Percentiles rank a stretch among this genome's conserved stretches.
phyloP scores from a whole-genome alignment of 2,797 vertebrate genomes.

The Artibeus jamaicensis region DNA sequence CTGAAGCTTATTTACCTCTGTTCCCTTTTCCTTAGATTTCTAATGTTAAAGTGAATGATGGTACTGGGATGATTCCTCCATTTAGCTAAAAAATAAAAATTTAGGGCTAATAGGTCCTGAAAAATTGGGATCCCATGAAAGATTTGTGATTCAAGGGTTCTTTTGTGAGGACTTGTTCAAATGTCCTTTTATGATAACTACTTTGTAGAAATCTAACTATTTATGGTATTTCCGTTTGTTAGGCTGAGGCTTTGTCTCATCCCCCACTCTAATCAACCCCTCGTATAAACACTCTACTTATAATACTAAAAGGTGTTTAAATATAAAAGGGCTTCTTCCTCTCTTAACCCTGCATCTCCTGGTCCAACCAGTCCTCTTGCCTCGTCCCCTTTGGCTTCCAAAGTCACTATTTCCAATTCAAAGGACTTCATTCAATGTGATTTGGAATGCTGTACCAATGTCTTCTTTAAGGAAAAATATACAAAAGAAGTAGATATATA shows the following conservation, averaged over 20 bases:
- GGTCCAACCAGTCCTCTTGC: conserved; percentile 28
- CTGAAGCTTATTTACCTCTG: not conserved
- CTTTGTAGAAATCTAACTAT: conserved; percentile 44
- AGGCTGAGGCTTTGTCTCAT: conserved; percentile 11
- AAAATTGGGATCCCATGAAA: conserved; percentile 17
- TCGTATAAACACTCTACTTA: conserved; percentile 27
- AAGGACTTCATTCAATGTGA: conserved; percentile 76
- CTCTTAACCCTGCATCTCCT: not conserved
- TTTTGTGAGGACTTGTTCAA: conserved; percentile 50
- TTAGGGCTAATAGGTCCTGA: not conserved
- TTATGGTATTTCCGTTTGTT: conserved; percentile 16
- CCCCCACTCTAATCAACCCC: conserved; percentile 22
- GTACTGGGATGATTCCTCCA: not conserved
- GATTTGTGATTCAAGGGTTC: conserved; percentile 34
- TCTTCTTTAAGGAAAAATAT: conserved; percentile 80
- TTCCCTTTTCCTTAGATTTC: not conserved
- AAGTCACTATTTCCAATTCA: conserved; percentile 70
- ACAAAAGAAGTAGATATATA: conserved; percentile 84
- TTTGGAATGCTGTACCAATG: conserved; percentile 72
- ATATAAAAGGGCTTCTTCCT: conserved; percentile 68
- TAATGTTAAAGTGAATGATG: not conserved
- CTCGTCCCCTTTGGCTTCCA: conserved; percentile 41
- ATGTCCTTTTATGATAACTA: conserved; percentile 36
- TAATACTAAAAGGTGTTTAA: conserved; percentile 49
- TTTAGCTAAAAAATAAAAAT: not conserved